Conservation (phyloP, 2,888 invertebrate species). For the Anorthoa munda region DNA sequence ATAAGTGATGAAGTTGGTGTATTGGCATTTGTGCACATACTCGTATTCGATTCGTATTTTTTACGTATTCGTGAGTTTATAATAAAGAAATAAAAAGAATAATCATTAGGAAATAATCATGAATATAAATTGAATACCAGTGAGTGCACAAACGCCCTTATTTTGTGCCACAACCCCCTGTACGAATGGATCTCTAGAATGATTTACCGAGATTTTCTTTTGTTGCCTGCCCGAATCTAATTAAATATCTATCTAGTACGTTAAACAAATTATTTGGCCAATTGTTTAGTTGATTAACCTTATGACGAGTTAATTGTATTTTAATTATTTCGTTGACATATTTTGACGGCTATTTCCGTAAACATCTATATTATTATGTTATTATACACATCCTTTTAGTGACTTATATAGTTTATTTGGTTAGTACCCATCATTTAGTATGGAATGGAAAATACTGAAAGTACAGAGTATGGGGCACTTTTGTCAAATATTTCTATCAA, state of each 20-base stretch:
- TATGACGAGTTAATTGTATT: slow-evolving; percentile 43
- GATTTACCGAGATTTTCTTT: not conserved
- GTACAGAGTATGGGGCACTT: too few relatives aligned
- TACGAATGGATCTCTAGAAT: not conserved
- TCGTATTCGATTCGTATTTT: too few relatives aligned
- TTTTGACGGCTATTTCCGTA: slow-evolving; percentile 35
- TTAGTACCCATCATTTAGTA: not conserved
- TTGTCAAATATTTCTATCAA: too few relatives aligned
- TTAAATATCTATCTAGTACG: not conserved
- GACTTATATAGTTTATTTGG: not conserved
- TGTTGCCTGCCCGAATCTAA: not conserved
- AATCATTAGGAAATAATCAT: too few relatives aligned
- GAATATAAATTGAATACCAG: too few relatives aligned
- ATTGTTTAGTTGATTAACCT: slow-evolving; percentile 35
- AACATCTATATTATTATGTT: slow-evolving; percentile 31
- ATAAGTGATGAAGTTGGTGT: not conserved
- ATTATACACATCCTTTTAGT: not conserved
- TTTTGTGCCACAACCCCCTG: not conserved
- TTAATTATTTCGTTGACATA: slow-evolving; percentile 31
- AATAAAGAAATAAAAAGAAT: too few relatives aligned
- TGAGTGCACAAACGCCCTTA: too few relatives aligned
- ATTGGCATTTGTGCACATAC: too few relatives aligned
- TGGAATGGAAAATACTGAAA: slow-evolving; percentile 16
- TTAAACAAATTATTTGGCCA: slow-evolving; percentile 6
- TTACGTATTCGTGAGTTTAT: too few relatives aligned